A percentile compares a stretch with the other conserved stretches of the same genome.
These are phyloP conservation scores for Pontoporia blainvillei DNA, from an alignment of 2,113 vertebrate species.

Conservation along the genomic window DNA sequence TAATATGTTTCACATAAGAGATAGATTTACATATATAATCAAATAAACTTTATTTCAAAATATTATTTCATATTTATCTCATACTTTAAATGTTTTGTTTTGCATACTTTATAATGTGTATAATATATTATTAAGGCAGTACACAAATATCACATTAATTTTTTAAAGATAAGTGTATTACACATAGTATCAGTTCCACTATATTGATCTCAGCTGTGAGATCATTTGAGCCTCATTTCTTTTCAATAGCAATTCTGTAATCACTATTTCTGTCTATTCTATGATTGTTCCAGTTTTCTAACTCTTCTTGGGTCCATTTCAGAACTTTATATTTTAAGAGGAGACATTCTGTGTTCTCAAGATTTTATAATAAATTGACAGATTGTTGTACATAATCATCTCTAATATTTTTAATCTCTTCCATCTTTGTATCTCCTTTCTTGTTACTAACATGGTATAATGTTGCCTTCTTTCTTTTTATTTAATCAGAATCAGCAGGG, in stretches of 20 bases:
- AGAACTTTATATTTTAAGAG: neutral
- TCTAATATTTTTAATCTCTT: slow-evolving; percentile 28
- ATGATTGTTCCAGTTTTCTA: neutral
- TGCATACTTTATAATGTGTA: neutral
- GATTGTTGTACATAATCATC: neutral
- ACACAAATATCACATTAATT: neutral
- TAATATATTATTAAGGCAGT: neutral
- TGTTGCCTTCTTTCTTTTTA: neutral
- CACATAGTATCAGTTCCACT: neutral
- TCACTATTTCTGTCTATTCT: neutral
- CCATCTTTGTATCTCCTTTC: neutral
- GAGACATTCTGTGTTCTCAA: neutral
- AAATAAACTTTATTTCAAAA: slow-evolving; percentile 5
- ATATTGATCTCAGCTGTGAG: neutral
- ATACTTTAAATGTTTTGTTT: slow-evolving; percentile 13
- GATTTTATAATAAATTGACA: neutral
- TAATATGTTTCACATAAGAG: neutral
- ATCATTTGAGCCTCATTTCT: neutral
- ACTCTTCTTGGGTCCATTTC: neutral
- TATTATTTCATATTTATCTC: neutral
- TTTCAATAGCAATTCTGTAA: neutral
- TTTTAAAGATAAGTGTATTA: neutral
- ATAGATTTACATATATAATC: neutral
- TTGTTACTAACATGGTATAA: neutral
- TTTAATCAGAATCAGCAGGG: neutral